These are phyloP conservation scores for Pseudois nayaur DNA, from an alignment of 2,113 vertebrate species.

Conservation along the genomic window DNA sequence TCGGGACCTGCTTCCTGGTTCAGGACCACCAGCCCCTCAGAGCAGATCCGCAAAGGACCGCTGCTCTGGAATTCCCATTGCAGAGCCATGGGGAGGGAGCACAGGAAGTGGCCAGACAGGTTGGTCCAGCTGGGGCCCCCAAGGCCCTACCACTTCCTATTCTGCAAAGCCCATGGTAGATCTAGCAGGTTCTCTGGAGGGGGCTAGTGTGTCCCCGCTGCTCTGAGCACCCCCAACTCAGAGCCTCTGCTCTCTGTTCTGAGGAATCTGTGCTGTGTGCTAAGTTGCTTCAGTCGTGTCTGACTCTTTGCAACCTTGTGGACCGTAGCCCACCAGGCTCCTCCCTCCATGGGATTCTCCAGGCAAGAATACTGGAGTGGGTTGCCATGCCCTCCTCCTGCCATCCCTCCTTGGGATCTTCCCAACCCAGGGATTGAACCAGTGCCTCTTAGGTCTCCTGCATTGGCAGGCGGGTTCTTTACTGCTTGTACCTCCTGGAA, in stretches of 20 bases:
- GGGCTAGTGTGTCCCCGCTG: no score
- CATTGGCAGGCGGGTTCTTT: neutral
- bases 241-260: neutral
- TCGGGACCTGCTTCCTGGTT: neutral
- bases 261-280: neutral
- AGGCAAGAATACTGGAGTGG: neutral
- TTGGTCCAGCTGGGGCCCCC: neutral
- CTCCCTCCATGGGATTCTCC: neutral
- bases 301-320: neutral
- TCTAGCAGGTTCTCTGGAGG: neutral
- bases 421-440: neutral
- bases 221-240: neutral
- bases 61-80: neutral
- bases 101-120: neutral
- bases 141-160: neutral
- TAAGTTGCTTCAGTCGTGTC: neutral
- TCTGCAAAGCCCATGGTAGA: neutral
- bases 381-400: neutral
- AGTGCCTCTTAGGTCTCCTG: neutral
- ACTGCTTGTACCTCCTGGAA: neutral
- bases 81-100: neutral
- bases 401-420: neutral
- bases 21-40: neutral
- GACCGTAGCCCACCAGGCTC: neutral
- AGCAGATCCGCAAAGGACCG: neutral